These are phyloP conservation scores for Apaloderma vittatum DNA, from an alignment of 2,113 vertebrate species.

Conservation along the genomic window DNA sequence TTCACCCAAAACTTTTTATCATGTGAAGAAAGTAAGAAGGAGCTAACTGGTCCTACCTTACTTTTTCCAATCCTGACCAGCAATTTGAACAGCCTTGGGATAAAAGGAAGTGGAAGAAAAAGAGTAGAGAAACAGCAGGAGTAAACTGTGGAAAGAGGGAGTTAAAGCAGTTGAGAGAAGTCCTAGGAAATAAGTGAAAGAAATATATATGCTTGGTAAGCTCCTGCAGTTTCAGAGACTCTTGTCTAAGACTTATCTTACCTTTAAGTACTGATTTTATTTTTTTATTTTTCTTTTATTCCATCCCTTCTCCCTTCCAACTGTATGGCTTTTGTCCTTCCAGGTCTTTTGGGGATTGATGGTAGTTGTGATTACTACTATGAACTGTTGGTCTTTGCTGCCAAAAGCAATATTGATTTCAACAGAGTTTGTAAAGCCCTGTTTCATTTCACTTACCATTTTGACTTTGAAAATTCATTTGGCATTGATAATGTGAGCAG, in stretches of 20 bases:
- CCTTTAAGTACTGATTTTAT: background rate
- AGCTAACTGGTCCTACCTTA: background rate
- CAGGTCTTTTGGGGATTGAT: background rate
- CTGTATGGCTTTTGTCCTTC: background rate
- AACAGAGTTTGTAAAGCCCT: background rate
- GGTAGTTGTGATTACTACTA: background rate
- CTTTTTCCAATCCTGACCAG: background rate
- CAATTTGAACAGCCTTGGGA: background rate
- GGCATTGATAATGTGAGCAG: background rate
- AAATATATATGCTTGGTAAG: background rate
- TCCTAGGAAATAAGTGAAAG: background rate
- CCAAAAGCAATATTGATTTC: background rate
- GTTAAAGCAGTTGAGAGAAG: background rate
- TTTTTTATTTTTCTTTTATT: too few relatives aligned
- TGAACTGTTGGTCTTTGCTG: background rate
- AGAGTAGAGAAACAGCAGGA: background rate
- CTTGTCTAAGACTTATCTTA: background rate
- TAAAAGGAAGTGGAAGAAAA: background rate
- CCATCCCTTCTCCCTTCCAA: rapidly evolving
- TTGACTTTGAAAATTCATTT: background rate
- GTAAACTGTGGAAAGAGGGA: background rate
- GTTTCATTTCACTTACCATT: background rate
- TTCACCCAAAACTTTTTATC: background rate
- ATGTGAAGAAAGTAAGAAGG: background rate
- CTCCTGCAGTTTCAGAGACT: background rate